Evolutionary conservation across 2,797 vertebrate species (phyloP), one percentile per base, ranked within the genome.

Genomic region (Sebastiscus tertius): DNA sequence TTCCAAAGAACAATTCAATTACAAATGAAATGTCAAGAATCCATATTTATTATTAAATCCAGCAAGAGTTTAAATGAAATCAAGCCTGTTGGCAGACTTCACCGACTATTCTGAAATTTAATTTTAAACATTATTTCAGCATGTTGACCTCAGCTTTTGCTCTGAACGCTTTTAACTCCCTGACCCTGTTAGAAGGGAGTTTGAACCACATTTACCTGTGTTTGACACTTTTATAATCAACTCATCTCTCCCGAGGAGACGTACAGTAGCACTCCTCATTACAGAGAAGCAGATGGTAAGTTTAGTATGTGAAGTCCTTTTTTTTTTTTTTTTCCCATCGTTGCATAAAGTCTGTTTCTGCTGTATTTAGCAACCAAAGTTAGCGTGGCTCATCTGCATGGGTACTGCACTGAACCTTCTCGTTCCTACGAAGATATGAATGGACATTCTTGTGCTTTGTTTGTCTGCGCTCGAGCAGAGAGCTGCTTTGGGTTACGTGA

Each of bases 311-410:
- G 62, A 78, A 31, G 68, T 54, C 54, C 20, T 20, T 42, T 49
- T n/a, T 42, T 9, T n/a, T 9, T n/a, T 10, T 73, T 36, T 27
- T 26, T 73, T 33, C 22, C 63, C 59, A 71, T 63, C n/a, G 8
- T 42, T 14, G 39, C 70, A 68, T 69, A 1, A 60, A 67, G 88
- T 94, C 80, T 90, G 65, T 75, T 59, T 80, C 89, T 88, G 84
- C 83, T 94, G 90, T 92, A 63, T 76, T 75, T 72, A 82, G 77
- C 82, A 61, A 84, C 89, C 89, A 87, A 88, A 89, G 82, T 79
- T 36, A 26, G 63, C 22, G 82, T 24, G 77, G 72, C 58, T 86
- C 80, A 22, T 79, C 78, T 90, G 88, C 89, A 89, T 75, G 72
- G 72, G 67, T 83, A 63, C 66, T n/a, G 61, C 69, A 22, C 80